Base-by-base conservation (phyloP, 2,797 vertebrate species). In the Darevskia mixta region DNA sequence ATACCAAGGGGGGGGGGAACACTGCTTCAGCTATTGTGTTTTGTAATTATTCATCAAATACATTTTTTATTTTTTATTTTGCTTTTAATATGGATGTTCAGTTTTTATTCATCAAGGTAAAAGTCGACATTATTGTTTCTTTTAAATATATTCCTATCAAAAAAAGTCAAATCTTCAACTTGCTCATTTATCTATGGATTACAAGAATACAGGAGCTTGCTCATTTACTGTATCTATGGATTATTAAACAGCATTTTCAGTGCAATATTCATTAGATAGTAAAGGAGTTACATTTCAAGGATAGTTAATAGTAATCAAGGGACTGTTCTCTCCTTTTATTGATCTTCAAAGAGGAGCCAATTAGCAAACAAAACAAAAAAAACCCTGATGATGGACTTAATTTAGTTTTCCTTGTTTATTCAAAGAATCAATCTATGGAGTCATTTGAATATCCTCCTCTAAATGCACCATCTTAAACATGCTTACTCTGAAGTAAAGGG, bases 371-470 rank as follows among this genome's bases (percentile, higher is more conserved):
- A 45, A 55, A 55, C 49, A 55, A 55, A 55, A 6, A 86, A 38
- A 17, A 2, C 2, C 35, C 7, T 38, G 72, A 71, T 55, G n/a
- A 86, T 79, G 11, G n/a, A 55, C 32, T 71, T 55, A 86, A 23
- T 79, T 69, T 35, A 67, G 45, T 25, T 79, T 78, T 69, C 32
- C 20, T 83, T 61, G 49, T n/a, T 71, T 43, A 79, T 15, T 72
- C 66, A 88, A 67, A 83, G n/a, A 83, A 77, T 69, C 75, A 66
- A 23, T 88, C 15, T 88, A 18, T 55, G 73, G 41, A 45, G 13
- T 76, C 6, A 45, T 64, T 75, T 75, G 29, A 87, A 61, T 41
- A 82, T 66, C 38, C 32, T 45, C 81, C 32, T 61, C 49, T 58
- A 61, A 84, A 58, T 29, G 49, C 32, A 18, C 32, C 49, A 27